A percentile compares a stretch with the other conserved stretches of the same genome.
Conservation (phyloP, 2,113 vertebrate species). For the Periophthalmodon schlosseri region DNA sequence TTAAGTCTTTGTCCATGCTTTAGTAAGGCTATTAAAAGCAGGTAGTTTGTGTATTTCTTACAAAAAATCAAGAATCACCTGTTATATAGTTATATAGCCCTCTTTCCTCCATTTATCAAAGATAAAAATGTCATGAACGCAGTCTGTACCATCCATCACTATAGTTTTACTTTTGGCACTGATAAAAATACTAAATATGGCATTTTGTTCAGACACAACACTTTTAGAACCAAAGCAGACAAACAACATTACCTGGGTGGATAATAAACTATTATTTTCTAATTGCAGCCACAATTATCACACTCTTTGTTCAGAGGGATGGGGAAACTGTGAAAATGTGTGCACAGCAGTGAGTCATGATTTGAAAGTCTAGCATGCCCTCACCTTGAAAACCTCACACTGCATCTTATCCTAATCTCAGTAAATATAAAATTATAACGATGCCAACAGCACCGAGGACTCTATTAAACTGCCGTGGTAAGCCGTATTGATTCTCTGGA, state of each 20-base stretch:
- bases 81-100: neutral
- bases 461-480: constrained; percentile 17
- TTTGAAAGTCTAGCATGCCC: constrained; percentile 37
- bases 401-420: constrained; percentile 21
- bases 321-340: neutral
- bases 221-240: constrained; percentile 28
- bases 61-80: no score
- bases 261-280: constrained; percentile 63
- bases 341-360: constrained; percentile 25
- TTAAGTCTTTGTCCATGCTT: no score
- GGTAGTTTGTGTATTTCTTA: no score
- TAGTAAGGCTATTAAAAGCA: no score
- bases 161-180: constrained; percentile 26
- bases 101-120: neutral
- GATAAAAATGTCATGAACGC: neutral
- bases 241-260: constrained; percentile 43
- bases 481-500: constrained; percentile 28
- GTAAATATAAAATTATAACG: constrained; percentile 18
- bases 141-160: neutral
- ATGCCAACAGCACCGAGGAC: constrained; percentile 21
- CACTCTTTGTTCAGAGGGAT: constrained; percentile 23
- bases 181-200: constrained; percentile 44
- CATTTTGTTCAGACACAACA: constrained; percentile 15
- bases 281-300: constrained; percentile 53
- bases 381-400: constrained; percentile 30